Base-by-base conservation (phyloP, 2,888 invertebrate genomes). In the Melanophora roralis region DNA sequence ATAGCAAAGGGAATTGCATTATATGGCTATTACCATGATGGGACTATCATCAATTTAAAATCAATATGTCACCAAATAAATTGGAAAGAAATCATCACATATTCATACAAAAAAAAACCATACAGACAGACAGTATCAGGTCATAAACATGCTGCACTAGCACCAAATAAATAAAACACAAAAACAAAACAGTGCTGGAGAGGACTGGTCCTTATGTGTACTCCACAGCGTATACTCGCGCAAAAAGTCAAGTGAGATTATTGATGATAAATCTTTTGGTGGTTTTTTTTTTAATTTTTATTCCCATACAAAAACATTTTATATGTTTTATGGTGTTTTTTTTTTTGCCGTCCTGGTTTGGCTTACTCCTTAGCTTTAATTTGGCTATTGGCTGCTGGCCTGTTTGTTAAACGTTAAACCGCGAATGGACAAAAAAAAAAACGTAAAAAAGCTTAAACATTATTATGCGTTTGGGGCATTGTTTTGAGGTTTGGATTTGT, bases 61-160 rank as follows among this genome's bases (percentile, higher is more conserved):
- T 89, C 89, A 89, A 89, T 89, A 89, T 89, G 89, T 89, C 89
- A 89, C 87, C 80, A 80, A 80, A 89, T 90, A 90, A 89, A 89
- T 89, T 89, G 89, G 88, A 87, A 88, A 89, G 88, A 89, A 89
- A 89, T 87, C 89, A 89, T 88, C 87, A 76, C 80, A 80, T 80
- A 68, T 67, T 62, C 71, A 67, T 67, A 27, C 4, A 5, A 72
- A 47, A 62, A 72, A 76, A 76, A n/a, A n/a, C n/a, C n/a, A n/a
- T n/a, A n/a, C n/a, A n/a, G 36, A 75, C 32, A 75, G 80, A 80
- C 80, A 80, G 40, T 80, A 80, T 80, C 80, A 68, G 80, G 64
- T 76, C 80, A 80, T 80, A 80, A 80, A 80, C 75, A 76, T 73
- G 62, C 72, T 80, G 76, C 76, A 64, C 67, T 64, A 76, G 80